Evolutionary conservation across 2,888 invertebrate species (phyloP).

Genomic region (Pardosa pseudoannulata): DNA sequence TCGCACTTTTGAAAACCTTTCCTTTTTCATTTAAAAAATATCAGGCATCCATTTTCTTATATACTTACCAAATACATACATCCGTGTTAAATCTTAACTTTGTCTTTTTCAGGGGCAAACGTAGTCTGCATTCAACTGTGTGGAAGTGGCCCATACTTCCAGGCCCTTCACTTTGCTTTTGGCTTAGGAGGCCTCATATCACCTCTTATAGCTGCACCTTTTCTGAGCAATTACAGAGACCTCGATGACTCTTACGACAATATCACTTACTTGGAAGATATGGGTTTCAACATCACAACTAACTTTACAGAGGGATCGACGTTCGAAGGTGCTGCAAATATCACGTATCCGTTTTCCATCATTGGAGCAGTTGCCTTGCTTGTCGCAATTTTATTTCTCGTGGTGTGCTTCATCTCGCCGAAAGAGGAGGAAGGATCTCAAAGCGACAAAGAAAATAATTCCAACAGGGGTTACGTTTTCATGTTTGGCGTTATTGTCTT

Average conservation of each 20-base stretch:
- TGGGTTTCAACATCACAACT: not conserved
- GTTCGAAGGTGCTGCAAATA: not conserved
- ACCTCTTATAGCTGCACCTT: conserved; percentile 78
- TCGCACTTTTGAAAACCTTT: no score
- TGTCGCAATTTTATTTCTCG: conserved; percentile 77
- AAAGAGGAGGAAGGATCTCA: conserved; percentile 17
- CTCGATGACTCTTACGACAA: not conserved
- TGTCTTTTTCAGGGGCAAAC: conserved; percentile 77
- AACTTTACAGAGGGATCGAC: not conserved
- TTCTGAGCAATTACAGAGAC: conserved; percentile 75
- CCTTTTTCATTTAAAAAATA: no score
- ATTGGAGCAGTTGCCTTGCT: conserved; percentile 77
- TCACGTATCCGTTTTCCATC: conserved; percentile 76
- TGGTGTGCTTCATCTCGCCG: conserved; percentile 52
- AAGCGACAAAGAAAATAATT: not conserved
- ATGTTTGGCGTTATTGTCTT: conserved; percentile 8
- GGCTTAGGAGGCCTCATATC: conserved; percentile 79
- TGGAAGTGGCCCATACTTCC: conserved; percentile 78
- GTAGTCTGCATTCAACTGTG: conserved; percentile 77
- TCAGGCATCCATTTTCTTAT: no score
- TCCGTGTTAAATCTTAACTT: no score
- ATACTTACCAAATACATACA: no score
- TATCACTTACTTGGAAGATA: no score
- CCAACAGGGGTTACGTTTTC: not conserved
- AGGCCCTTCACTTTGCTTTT: conserved; percentile 79